phyloP scores from a whole-genome alignment of 92 coral and sea anemone genomes.

The Epizoanthus stellaris region DNA sequence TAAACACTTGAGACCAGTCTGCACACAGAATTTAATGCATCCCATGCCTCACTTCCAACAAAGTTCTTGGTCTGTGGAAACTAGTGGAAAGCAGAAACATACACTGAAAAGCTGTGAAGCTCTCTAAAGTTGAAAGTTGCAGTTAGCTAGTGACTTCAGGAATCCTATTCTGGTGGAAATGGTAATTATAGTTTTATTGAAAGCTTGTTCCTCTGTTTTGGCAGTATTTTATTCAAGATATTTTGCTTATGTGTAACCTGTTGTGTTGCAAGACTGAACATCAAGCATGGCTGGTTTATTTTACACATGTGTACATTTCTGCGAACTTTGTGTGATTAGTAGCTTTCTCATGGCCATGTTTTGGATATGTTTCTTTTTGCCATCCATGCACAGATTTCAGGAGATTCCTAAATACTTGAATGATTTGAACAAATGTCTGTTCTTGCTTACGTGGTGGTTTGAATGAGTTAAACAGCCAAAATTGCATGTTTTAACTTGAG shows the following conservation, averaged over 20 bases:
- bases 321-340: not conserved
- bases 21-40: not conserved
- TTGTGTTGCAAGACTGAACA: not conserved
- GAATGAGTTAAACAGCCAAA: too few relatives aligned
- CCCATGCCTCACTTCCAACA: not conserved
- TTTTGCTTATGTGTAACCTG: not conserved
- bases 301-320: slow-evolving; percentile 4
- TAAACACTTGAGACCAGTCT: slow-evolving; percentile 20
- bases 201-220: not conserved
- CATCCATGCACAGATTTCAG: not conserved
- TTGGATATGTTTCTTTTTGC: not conserved
- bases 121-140: not conserved
- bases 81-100: not conserved
- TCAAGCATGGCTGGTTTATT: not conserved
- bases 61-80: not conserved
- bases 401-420: not conserved
- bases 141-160: not conserved
- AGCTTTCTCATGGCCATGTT: not conserved
- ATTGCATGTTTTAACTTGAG: too few relatives aligned
- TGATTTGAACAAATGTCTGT: too few relatives aligned
- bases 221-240: not conserved
- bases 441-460: too few relatives aligned
- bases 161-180: not conserved
- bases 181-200: slow-evolving; percentile 10
- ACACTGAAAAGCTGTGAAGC: not conserved